Conservation (phyloP, 2,113 vertebrate species). For the Oplegnathus fasciatus region DNA sequence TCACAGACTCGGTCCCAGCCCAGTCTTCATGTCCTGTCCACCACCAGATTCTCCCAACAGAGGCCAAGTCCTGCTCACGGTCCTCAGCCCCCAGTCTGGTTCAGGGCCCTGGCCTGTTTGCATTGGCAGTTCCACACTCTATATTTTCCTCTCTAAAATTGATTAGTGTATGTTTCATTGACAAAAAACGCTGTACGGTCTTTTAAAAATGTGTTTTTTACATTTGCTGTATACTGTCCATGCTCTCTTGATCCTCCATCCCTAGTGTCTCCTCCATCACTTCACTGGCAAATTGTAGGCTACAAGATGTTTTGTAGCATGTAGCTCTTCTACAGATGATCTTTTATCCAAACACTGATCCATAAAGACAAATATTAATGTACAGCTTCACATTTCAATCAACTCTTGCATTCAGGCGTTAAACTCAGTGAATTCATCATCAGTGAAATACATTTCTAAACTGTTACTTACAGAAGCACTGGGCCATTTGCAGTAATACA, state of each 20-base stretch:
- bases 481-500: background rate
- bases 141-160: background rate
- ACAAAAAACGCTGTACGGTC: background rate
- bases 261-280: background rate
- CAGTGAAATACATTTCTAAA: background rate
- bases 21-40: background rate
- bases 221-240: too few species aligned
- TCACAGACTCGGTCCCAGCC: background rate
- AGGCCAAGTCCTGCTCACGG: conserved; percentile 82
- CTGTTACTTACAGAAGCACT: background rate
- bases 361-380: background rate
- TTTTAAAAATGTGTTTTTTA: too few species aligned
- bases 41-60: conserved; percentile 24
- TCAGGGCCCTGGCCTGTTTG: background rate
- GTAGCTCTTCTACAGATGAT: too few species aligned
- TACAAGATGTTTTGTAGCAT: too few species aligned
- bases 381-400: background rate
- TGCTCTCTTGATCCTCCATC: background rate
- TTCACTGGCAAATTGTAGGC: too few species aligned
- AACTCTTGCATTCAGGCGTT: background rate
- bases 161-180: background rate
- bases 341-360: background rate
- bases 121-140: background rate
- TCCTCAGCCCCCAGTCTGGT: background rate
- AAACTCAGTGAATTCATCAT: background rate